These are phyloP conservation scores for Brienomyrus longianalis DNA, from an alignment of 2,113 vertebrate genomes.

Conservation along the genomic window DNA sequence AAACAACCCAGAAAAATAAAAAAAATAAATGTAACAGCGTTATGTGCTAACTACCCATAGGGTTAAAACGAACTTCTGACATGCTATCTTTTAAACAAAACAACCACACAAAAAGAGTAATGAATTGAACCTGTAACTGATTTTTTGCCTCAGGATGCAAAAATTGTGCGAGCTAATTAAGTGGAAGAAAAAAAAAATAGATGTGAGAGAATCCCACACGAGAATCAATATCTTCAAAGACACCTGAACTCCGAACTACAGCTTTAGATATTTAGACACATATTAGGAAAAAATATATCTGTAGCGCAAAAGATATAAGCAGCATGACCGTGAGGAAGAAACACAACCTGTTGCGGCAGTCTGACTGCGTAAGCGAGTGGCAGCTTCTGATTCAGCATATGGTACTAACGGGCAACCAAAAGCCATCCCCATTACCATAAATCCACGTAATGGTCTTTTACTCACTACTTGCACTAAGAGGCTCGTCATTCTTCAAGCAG, in stretches of 20 bases:
- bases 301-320: neutral
- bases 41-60: neutral
- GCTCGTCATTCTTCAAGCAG: neutral
- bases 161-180: constrained; percentile 15
- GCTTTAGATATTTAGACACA: neutral
- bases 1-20: neutral
- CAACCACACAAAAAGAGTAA: constrained; percentile 11
- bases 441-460: neutral
- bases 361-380: neutral
- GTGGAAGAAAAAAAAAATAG: neutral
- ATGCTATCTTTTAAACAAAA: constrained; percentile 20
- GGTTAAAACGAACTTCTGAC: constrained; percentile 9
- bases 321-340: neutral
- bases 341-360: neutral
- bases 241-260: constrained; percentile 28
- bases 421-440: neutral
- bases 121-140: constrained; percentile 15
- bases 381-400: neutral
- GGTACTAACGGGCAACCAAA: neutral
- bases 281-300: neutral
- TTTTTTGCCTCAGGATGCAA: constrained; percentile 31
- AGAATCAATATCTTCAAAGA: constrained; percentile 36
- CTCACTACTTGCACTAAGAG: neutral
- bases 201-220: neutral
- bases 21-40: neutral